Percentiles rank a stretch among this genome's conserved stretches.
phyloP scores from a whole-genome alignment of 2,888 invertebrate genomes.

The Capitulum mitella region DNA sequence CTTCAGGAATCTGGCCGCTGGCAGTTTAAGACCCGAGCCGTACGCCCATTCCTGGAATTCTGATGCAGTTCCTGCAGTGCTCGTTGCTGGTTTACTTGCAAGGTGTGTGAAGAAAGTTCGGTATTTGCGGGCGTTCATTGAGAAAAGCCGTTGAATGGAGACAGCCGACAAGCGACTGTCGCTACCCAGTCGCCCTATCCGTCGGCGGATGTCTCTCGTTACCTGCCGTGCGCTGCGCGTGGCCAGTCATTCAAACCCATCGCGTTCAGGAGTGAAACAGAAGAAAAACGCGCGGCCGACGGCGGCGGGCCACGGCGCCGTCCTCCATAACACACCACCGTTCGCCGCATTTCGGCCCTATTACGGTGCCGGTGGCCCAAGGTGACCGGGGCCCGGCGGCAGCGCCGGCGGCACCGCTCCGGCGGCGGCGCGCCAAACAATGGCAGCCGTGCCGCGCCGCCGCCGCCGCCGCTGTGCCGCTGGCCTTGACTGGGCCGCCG shows the following conservation, averaged over 20 bases:
- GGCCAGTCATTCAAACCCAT: neutral
- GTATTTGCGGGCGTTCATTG: too few species aligned
- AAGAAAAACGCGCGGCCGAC: neutral
- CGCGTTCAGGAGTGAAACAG: neutral
- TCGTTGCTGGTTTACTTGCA: too few species aligned
- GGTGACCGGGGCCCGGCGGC: constrained; percentile 12
- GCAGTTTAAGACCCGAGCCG: too few species aligned
- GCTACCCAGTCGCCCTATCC: neutral
- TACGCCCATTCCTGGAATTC: neutral
- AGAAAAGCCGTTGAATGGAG: too few species aligned
- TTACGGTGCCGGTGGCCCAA: neutral
- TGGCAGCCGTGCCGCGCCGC: constrained; percentile 5
- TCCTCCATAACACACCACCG: neutral
- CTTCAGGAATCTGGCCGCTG: too few species aligned
- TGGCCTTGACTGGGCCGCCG: neutral
- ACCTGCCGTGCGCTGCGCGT: neutral
- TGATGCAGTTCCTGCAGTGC: neutral
- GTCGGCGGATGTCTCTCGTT: neutral
- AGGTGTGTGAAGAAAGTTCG: too few species aligned
- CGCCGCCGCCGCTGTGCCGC: neutral
- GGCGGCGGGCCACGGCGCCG: neutral
- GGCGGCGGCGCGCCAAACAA: neutral
- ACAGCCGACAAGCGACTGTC: too few species aligned
- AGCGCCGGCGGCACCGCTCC: neutral
- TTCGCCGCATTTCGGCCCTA: neutral